Conservation (phyloP, 1,140 invertebrate species). For the Goniozus legneri region DNA sequence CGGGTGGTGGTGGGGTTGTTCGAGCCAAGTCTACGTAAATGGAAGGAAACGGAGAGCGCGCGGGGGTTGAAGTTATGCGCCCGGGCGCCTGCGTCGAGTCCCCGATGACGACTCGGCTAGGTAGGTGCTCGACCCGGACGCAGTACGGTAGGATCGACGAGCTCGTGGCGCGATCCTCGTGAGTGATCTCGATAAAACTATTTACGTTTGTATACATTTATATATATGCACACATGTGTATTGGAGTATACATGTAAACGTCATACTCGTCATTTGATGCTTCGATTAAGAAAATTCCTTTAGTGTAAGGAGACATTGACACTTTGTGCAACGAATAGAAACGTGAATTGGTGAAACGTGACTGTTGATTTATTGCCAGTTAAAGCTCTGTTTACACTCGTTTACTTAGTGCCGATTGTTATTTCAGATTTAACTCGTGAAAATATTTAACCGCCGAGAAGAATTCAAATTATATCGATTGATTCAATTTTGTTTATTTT, state of each 20-base stretch:
- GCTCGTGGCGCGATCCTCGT: conserved; percentile 22
- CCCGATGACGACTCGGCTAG: conserved; percentile 44
- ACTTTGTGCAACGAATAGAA: not conserved
- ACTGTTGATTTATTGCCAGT: no score
- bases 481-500: no score
- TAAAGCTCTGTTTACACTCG: no score
- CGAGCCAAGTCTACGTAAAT: no score
- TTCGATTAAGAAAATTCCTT: not conserved
- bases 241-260: not conserved
- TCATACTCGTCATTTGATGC: not conserved
- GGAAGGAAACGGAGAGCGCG: conserved; percentile 13
- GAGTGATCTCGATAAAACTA: no score
- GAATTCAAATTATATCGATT: no score
- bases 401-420: no score
- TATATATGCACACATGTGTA: no score
- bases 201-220: no score
- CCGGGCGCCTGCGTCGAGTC: conserved; percentile 48
- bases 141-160: conserved; percentile 42
- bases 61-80: conserved; percentile 28
- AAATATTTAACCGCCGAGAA: no score
- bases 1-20: not conserved
- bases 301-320: not conserved
- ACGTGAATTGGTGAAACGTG: not conserved
- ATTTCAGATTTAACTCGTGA: no score
- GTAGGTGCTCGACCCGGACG: conserved; percentile 51